Evolutionary conservation across 2,113 vertebrate genomes (phyloP), one percentile per base, ranked within the genome.

Genomic region (Columbina picui): DNA sequence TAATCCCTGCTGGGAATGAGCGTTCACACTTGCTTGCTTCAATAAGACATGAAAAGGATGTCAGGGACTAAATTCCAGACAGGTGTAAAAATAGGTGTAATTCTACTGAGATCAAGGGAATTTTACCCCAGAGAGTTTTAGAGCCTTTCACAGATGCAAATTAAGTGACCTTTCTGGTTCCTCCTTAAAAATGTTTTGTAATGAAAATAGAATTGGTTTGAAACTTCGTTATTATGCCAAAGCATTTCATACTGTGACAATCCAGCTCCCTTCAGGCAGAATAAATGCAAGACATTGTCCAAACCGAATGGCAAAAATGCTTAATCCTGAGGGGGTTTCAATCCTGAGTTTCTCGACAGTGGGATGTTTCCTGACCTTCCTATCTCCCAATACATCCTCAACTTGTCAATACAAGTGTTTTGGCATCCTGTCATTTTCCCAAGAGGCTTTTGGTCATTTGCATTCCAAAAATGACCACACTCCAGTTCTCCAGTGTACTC

Each of bases 81-180:
- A 84, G 80, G 76, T 92, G 52, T 88, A 92, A 92, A 85, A 92
- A 85, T 56, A 84, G 34, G 41, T 82, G 20, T 74, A 87, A 89
- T 81, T 87, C 73, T 87, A 50, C 29, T 36, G 76, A 81, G 56
- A 84, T 9, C 2, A 5, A 52, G 38, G 25, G 36, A 50, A n/a
- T 82, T 77, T 86, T 63, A 75, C 41, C 26, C 45, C 41, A 81
- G 64, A 81, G 64, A 39, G 65, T 81, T 89, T 84, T 61, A 61
- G 20, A 75, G 47, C 22, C 22, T 89, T 91, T 93, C 65, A 84
- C 32, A 56, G 34, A 71, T 64, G 75, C 47, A 84, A 94, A 87
- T 89, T 65, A 87, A 79, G 50, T 82, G 68, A 70, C 64, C 47
- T 95, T 87, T 92, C 32, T 56, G n/a, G 26, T 92, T 94, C 49